Percentiles rank a stretch among this genome's conserved stretches.
phyloP scores from a whole-genome alignment of 1,140 invertebrate species.

The Orussus abietinus region DNA sequence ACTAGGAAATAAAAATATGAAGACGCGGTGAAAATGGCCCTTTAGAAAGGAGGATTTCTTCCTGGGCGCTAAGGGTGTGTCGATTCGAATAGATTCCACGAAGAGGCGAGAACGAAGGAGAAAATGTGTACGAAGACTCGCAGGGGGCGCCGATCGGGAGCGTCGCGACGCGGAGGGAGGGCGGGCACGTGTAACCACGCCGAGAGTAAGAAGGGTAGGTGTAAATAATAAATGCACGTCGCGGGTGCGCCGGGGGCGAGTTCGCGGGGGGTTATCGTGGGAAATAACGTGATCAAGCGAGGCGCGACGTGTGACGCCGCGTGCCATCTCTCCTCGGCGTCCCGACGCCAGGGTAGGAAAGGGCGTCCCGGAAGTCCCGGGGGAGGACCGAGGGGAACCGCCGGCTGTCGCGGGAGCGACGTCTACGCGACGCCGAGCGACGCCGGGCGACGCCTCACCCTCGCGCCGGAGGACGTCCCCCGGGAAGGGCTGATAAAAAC shows the following conservation, averaged over 20 bases:
- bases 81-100: background rate
- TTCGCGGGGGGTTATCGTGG: slow-evolving; percentile 17
- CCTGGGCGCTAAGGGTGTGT: too few species aligned
- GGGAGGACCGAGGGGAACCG: background rate
- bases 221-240: slow-evolving; percentile 47
- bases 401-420: too few species aligned
- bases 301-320: slow-evolving; percentile 35
- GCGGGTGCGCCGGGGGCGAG: slow-evolving; percentile 6
- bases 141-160: too few species aligned
- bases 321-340: slow-evolving; percentile 24
- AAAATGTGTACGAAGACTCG: slow-evolving; percentile 6
- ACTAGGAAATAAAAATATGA: too few species aligned
- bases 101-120: slow-evolving; percentile 1
- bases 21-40: too few species aligned
- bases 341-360: slow-evolving; percentile 12
- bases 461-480: slow-evolving; percentile 28
- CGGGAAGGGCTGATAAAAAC: slow-evolving; percentile 49
- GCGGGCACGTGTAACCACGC: too few species aligned
- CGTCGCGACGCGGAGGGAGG: slow-evolving; percentile 6
- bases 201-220: slow-evolving; percentile 1
- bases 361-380: slow-evolving; percentile 10
- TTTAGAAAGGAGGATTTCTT: too few species aligned
- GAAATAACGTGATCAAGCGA: slow-evolving; percentile 46
- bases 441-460: too few species aligned
- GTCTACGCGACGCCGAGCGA: too few species aligned